Conservation (phyloP, 35 echinoderm and acorn worm genomes). For the Amphiura filiformis region DNA sequence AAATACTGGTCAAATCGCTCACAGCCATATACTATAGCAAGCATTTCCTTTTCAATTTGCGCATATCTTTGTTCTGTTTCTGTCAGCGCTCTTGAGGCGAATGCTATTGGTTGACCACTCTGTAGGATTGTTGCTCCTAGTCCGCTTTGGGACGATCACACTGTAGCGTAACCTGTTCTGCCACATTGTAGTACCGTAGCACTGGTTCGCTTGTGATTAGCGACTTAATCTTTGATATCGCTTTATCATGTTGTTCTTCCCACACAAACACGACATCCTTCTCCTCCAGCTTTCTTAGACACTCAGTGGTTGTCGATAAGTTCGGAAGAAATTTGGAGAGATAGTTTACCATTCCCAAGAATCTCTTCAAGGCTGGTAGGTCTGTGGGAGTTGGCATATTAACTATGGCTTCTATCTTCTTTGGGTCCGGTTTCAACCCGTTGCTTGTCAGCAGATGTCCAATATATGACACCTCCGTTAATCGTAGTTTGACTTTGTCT, state of each 20-base stretch:
- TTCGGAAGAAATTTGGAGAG: neutral
- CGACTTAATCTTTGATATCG: conserved; percentile 17
- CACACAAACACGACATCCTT: conserved; percentile 59
- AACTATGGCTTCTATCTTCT: neutral
- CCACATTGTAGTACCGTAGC: conserved; percentile 39
- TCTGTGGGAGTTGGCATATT: neutral
- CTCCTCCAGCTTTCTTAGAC: conserved; percentile 18
- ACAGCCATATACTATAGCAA: conserved; percentile 10
- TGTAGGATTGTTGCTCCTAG: conserved; percentile 31
- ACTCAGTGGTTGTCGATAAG: neutral
- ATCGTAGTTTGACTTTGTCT: neutral
- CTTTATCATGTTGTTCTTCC: conserved; percentile 40
- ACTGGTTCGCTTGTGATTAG: conserved; percentile 40
- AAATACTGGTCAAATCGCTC: conserved; percentile 44
- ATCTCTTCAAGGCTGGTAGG: neutral
- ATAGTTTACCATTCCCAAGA: neutral
- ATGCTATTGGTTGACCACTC: conserved; percentile 33
- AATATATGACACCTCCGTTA: neutral
- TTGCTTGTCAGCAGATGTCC: conserved; percentile 3
- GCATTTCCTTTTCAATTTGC: conserved; percentile 24
- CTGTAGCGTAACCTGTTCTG: neutral
- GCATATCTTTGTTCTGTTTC: conserved; percentile 9
- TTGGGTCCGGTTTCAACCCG: neutral
- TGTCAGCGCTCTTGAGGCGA: conserved; percentile 29
- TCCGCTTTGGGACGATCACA: conserved; percentile 12